Conservation (phyloP, 2,888 invertebrate species). For the Ectropis crepuscularia region DNA sequence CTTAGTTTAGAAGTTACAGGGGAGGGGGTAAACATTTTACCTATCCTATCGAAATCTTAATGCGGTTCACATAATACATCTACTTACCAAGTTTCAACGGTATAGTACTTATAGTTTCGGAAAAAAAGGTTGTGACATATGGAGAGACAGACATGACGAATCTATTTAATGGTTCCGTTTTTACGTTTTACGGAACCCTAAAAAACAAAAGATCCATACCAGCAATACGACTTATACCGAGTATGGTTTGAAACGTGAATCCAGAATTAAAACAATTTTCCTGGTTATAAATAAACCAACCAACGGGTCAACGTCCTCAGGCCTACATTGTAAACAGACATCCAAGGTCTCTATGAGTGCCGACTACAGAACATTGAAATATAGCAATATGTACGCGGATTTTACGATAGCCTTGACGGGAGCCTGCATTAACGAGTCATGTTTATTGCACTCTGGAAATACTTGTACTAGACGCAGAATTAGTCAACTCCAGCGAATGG, state of each 20-base stretch:
- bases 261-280: constrained; percentile 22
- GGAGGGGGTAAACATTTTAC: too few species aligned
- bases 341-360: constrained; percentile 38
- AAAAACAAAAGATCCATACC: background rate
- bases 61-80: too few species aligned
- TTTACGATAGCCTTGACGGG: constrained; percentile 25
- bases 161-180: too few species aligned
- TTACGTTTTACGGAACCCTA: too few species aligned
- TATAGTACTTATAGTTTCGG: too few species aligned
- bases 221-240: background rate
- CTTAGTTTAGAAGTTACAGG: too few species aligned
- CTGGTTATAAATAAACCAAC: constrained; percentile 25
- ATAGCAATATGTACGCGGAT: constrained; percentile 9
- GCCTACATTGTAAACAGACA: constrained; percentile 28
- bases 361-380: constrained; percentile 28
- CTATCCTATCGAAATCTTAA: too few species aligned
- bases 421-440: constrained; percentile 7
- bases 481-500: too few species aligned
- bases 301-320: constrained; percentile 32
- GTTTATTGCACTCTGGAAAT: constrained; percentile 10
- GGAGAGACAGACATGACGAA: too few species aligned
- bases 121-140: too few species aligned
- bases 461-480: background rate
- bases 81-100: too few species aligned
- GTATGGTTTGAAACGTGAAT: background rate